Percentiles rank a stretch among this genome's conserved stretches.
Evolutionary conservation across 2,797 vertebrate genomes (phyloP).

Genomic region (Aselliscus stoliczkanus): DNA sequence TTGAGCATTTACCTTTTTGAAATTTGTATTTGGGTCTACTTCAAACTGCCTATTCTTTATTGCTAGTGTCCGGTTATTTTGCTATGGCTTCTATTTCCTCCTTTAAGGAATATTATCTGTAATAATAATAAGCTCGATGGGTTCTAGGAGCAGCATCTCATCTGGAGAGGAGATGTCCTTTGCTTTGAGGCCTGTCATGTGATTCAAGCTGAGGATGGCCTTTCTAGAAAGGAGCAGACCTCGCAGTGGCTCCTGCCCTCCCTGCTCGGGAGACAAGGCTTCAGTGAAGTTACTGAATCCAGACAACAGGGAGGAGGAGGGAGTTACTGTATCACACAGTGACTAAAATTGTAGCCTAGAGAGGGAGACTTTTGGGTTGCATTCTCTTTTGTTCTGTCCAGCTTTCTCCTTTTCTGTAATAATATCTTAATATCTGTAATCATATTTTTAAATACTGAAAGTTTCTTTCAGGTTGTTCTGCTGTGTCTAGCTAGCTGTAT

Average conservation of each 20-base stretch:
- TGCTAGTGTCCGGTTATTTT: not conserved
- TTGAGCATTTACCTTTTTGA: not conserved
- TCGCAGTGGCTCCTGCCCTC: not conserved
- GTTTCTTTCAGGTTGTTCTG: conserved; percentile 3
- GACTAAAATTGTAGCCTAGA: too few species aligned
- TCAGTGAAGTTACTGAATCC: not conserved
- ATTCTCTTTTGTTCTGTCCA: too few species aligned
- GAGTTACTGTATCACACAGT: not conserved
- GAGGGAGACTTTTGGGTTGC: too few species aligned
- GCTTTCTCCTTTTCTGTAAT: too few species aligned
- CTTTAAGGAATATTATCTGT: not conserved
- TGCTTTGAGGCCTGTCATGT: not conserved
- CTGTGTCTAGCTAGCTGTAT: not conserved
- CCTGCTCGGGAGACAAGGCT: not conserved
- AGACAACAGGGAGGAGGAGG: not conserved
- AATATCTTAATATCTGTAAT: not conserved
- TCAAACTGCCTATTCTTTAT: not conserved
- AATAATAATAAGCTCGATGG: not conserved
- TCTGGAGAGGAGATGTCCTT: not conserved
- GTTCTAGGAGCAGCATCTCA: not conserved
- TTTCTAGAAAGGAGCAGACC: not conserved
- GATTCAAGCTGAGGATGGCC: not conserved
- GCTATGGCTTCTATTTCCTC: not conserved
- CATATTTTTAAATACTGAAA: not conserved
- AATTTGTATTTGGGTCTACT: not conserved